Percentiles rank a stretch among this genome's conserved stretches.
These are phyloP conservation scores for Synanceia verrucosa DNA, from an alignment of 2,797 vertebrate species.

Conservation along the genomic window DNA sequence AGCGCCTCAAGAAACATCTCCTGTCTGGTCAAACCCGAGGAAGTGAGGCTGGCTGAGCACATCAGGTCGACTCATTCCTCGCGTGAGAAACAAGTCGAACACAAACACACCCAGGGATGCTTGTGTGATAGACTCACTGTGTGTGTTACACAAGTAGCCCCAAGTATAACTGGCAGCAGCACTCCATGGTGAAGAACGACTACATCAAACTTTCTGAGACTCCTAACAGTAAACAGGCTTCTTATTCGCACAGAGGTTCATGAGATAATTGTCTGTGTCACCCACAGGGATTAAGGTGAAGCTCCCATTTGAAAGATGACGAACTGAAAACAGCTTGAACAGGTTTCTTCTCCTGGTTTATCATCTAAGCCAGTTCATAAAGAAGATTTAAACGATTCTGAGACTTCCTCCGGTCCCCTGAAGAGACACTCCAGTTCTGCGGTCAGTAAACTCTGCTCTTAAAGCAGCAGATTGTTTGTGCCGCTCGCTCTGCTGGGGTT, in stretches of 20 bases:
- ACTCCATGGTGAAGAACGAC: neutral
- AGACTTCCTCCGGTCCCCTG: neutral
- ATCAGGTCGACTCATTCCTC: slow-evolving; percentile 68
- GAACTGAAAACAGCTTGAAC: slow-evolving; percentile 33
- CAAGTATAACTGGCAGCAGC: neutral
- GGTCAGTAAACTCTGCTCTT: neutral
- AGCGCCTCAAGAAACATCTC: slow-evolving; percentile 46
- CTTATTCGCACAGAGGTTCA: slow-evolving; percentile 1
- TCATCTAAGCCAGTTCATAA: slow-evolving; percentile 22
- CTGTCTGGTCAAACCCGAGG: slow-evolving; percentile 54
- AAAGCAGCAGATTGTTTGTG: slow-evolving; percentile 24
- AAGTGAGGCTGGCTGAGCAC: slow-evolving; percentile 69
- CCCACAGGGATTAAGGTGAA: slow-evolving; percentile 36
- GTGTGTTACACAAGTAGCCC: neutral
- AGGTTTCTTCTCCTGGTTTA: slow-evolving; percentile 7
- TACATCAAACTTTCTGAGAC: neutral
- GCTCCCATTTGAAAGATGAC: slow-evolving; percentile 28
- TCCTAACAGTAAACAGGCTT: neutral
- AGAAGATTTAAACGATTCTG: slow-evolving; percentile 18
- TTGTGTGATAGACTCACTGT: slow-evolving; percentile 12
- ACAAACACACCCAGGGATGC: slow-evolving; percentile 11
- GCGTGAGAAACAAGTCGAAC: slow-evolving; percentile 72
- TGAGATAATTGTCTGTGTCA: slow-evolving; percentile 40
- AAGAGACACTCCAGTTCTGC: neutral
- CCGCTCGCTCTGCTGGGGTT: slow-evolving; percentile 47